Evolutionary conservation across 2,797 vertebrate genomes (phyloP).

Genomic region (Catamblyrhynchus diadema): DNA sequence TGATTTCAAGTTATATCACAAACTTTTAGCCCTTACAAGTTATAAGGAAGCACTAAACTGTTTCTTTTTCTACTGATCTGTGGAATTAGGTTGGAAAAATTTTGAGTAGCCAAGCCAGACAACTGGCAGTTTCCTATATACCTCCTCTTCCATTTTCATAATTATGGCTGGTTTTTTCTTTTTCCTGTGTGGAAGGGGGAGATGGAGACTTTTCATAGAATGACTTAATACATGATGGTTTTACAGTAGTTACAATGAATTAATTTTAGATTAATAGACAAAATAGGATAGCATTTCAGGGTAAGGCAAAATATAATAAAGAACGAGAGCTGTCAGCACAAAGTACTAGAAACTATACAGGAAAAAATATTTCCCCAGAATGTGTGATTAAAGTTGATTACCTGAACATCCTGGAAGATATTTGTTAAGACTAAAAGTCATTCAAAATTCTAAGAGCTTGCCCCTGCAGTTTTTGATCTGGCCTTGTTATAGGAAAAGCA

Average conservation of each 20-base stretch:
- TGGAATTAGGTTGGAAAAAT: not conserved
- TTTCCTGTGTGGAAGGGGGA: not conserved
- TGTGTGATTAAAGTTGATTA: not conserved
- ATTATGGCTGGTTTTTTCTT: not conserved
- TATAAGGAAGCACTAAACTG: not conserved
- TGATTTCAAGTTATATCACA: not conserved
- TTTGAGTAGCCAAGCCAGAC: not conserved
- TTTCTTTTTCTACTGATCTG: not conserved
- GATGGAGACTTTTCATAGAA: not conserved
- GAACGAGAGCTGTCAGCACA: not conserved
- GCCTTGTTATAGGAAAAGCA: not conserved
- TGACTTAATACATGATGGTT: not conserved
- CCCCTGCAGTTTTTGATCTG: not conserved
- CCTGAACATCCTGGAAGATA: not conserved
- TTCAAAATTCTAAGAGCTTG: not conserved
- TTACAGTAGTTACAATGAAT: not conserved
- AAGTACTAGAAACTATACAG: not conserved
- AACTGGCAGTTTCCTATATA: not conserved
- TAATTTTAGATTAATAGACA: not conserved
- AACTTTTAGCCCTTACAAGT: not conserved
- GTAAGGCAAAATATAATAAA: slow-evolving; percentile 1
- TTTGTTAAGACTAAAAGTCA: not conserved
- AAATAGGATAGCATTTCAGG: not conserved
- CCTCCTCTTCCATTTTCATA: not conserved
- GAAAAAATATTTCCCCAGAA: not conserved